Conservation (phyloP, 2,888 invertebrate genomes). For the Agrochola macilenta region DNA sequence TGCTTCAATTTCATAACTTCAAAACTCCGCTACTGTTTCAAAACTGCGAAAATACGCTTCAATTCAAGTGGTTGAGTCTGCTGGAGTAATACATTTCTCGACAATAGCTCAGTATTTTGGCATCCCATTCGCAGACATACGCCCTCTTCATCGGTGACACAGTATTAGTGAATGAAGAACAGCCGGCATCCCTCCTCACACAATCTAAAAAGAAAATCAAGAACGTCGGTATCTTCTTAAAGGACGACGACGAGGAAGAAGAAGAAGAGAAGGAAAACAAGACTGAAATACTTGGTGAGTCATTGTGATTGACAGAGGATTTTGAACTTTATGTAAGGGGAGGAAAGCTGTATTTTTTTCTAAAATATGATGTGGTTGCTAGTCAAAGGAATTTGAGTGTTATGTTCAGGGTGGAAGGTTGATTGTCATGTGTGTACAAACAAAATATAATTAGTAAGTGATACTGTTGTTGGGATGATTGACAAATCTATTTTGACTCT, state of each 20-base stretch:
- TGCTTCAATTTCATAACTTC: background rate
- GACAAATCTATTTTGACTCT: background rate
- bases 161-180: conserved; percentile 97
- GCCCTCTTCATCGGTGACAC: conserved; percentile 99
- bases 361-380: background rate
- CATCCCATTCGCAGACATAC: conserved; percentile 89
- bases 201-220: conserved; percentile 98
- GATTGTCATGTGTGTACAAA: background rate
- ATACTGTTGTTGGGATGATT: background rate
- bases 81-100: background rate
- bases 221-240: conserved; percentile 98
- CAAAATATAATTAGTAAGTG: background rate
- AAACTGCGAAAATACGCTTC: background rate
- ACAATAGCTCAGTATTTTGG: background rate
- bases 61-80: background rate
- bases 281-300: conserved; percentile 93
- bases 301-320: conserved; percentile 22
- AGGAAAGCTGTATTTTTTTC: conserved; percentile 13
- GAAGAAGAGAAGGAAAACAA: conserved; percentile 95
- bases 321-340: conserved; percentile 15
- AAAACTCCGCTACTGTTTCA: background rate
- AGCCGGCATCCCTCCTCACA: conserved; percentile 96
- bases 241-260: conserved; percentile 96
- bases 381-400: conserved; percentile 1
- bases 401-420: conserved; percentile 1